Percentiles rank a stretch among this genome's conserved stretches.
Conservation (phyloP, 2,888 invertebrate genomes). For the Spisula subtruncata region DNA sequence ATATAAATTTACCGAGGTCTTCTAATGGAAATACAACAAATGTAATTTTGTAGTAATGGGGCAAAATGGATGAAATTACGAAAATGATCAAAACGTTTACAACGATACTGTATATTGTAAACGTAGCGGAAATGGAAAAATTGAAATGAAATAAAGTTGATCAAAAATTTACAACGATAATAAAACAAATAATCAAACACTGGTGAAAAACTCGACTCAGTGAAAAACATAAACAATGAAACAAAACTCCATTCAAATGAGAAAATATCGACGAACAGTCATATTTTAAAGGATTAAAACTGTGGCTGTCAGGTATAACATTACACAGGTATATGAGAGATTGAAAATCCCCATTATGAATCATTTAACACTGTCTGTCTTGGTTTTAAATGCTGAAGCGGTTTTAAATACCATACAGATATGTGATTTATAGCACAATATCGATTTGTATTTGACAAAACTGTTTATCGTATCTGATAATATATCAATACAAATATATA, state of each 20-base stretch:
- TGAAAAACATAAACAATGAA: slow-evolving; percentile 17
- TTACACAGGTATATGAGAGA: neutral
- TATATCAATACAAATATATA: neutral
- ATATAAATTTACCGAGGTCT: too few species aligned
- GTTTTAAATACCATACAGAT: slow-evolving; percentile 12
- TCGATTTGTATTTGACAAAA: neutral
- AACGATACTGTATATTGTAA: too few species aligned
- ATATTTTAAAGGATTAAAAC: neutral
- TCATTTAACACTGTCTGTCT: neutral
- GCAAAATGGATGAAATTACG: too few species aligned
- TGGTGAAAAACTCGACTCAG: neutral
- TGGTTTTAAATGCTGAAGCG: slow-evolving; percentile 20
- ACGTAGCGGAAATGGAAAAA: too few species aligned
- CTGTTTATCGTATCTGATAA: neutral
- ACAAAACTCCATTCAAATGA: neutral
- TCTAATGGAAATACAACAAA: too few species aligned
- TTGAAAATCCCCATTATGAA: slow-evolving; percentile 1
- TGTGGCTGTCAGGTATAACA: neutral
- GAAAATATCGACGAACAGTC: neutral
- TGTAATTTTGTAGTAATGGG: too few species aligned
- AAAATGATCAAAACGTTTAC: too few species aligned
- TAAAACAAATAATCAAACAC: neutral
- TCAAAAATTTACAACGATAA: neutral
- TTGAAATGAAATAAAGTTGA: too few species aligned
- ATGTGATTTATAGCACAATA: neutral